These are phyloP conservation scores for Hemiscyllium ocellatum DNA, from an alignment of 2,113 vertebrate genomes.

Conservation along the genomic window DNA sequence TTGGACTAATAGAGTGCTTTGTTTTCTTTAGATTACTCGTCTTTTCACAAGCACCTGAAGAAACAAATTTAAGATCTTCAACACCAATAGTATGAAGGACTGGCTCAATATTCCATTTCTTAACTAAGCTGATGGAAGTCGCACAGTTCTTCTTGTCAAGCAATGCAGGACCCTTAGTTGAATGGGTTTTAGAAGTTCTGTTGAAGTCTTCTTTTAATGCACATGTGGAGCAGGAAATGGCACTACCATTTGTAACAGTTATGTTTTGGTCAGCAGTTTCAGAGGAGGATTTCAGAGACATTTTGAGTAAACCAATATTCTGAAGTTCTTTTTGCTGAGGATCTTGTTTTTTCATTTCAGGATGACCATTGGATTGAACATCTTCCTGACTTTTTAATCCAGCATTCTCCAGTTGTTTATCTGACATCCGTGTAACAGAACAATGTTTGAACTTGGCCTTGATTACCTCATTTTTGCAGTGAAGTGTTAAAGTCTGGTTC, in stretches of 20 bases:
- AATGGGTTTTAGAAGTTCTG: background rate
- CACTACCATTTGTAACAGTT: background rate
- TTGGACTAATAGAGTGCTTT: background rate
- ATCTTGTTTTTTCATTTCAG: background rate
- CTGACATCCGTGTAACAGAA: background rate
- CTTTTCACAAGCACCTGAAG: background rate
- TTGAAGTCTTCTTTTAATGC: background rate
- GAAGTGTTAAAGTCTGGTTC: background rate
- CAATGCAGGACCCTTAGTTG: background rate
- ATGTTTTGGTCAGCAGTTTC: background rate
- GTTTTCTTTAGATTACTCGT: background rate
- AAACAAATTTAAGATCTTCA: conserved; percentile 33
- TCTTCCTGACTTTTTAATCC: background rate
- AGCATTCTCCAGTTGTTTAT: background rate
- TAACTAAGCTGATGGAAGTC: background rate
- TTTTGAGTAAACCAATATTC: background rate
- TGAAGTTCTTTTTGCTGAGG: background rate
- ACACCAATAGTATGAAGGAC: background rate
- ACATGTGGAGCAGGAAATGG: background rate
- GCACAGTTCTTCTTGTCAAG: background rate
- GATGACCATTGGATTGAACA: background rate
- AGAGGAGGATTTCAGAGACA: background rate
- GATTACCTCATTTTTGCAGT: background rate
- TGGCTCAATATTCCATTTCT: background rate
- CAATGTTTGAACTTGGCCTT: background rate